These are phyloP conservation scores for Augochlorella aurata DNA, from an alignment of 2,888 invertebrate genomes.

Conservation along the genomic window DNA sequence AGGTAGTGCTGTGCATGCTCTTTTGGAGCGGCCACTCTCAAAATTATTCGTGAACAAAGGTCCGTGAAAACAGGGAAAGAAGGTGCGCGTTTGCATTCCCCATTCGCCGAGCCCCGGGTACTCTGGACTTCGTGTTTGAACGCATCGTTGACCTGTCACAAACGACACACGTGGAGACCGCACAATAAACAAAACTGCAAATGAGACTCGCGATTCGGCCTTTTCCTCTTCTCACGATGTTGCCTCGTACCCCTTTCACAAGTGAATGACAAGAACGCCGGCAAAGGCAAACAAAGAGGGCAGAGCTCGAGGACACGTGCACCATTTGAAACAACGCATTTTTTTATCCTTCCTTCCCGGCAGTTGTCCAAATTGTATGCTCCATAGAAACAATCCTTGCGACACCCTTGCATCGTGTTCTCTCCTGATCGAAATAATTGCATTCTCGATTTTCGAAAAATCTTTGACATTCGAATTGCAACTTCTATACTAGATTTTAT, in stretches of 20 bases:
- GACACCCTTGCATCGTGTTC: not conserved
- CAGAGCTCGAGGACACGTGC: conserved; percentile 28
- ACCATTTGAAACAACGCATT: conserved; percentile 53
- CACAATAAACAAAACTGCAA: conserved; percentile 72
- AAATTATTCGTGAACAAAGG: conserved; percentile 60
- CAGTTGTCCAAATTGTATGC: conserved; percentile 13
- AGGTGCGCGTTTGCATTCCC: conserved; percentile 49
- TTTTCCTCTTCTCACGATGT: conserved; percentile 46
- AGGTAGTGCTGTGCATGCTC: conserved; percentile 32
- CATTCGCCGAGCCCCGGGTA: conserved; percentile 45
- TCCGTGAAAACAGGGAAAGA: conserved; percentile 42
- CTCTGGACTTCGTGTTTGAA: conserved; percentile 62
- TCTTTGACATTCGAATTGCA: too few species aligned
- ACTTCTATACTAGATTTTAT: too few species aligned
- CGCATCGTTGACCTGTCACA: conserved; percentile 71
- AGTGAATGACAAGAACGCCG: conserved; percentile 23
- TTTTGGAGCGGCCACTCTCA: conserved; percentile 52
- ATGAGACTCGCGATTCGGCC: conserved; percentile 62
- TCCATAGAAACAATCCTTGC: not conserved
- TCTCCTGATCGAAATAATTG: not conserved
- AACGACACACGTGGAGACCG: conserved; percentile 59
- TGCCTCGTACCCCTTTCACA: conserved; percentile 22
- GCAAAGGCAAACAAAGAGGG: conserved; percentile 23
- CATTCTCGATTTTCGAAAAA: too few species aligned
- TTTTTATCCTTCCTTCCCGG: conserved; percentile 15